Base-by-base conservation (phyloP, 2,888 invertebrate species). In the Scaptodrosophila latifasciaeformis region DNA sequence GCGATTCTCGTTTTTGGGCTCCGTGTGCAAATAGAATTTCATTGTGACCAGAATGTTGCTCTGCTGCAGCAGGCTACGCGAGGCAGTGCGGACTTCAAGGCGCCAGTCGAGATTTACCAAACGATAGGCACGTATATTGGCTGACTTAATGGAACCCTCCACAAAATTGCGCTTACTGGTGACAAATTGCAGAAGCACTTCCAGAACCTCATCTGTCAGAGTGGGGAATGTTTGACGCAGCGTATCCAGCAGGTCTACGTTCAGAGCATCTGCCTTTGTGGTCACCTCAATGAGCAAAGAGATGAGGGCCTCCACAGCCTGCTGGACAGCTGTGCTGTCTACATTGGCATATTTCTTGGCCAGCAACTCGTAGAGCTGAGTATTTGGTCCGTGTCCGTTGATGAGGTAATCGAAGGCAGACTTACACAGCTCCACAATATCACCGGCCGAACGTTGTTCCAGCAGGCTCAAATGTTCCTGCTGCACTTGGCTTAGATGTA, bases 271-370 rank as follows among this genome's bases (percentile, higher is more conserved):
- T 62, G 91, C 88, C 85, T 91, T 92, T 67, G 91, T 91, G 67
- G 91, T 91, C 62, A 90, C 90, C 85, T 93, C 90, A 13, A 93
- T 86, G 44, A 94, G 86, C 44, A 94, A 87, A 83, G 92, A 91
- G n/a, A 93, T 89, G 48, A 94, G 84, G 15, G 92, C 92, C 86
- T 92, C 91, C 10, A 94, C 89, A 35, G 92, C 88, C 1, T 65
- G 58, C 67, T 89, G 89, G 10, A 91, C 88, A 12, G 84, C 71
- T 46, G 54, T 47, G 87, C 87, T 1, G 1, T 44, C 54, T 1
- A 86, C 63, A 7, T 55, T 50, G 0, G 88, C 84, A 27, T 90
- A 84, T 77, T 90, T 91, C 67, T 89, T 79, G 29, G 78, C 69
- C 54, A 85, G 51, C n/a, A 67, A 12, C 3, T 83, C 85, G 66